Base-by-base conservation (phyloP, 2,888 invertebrate species). In the Listrodromus nycthemerus region DNA sequence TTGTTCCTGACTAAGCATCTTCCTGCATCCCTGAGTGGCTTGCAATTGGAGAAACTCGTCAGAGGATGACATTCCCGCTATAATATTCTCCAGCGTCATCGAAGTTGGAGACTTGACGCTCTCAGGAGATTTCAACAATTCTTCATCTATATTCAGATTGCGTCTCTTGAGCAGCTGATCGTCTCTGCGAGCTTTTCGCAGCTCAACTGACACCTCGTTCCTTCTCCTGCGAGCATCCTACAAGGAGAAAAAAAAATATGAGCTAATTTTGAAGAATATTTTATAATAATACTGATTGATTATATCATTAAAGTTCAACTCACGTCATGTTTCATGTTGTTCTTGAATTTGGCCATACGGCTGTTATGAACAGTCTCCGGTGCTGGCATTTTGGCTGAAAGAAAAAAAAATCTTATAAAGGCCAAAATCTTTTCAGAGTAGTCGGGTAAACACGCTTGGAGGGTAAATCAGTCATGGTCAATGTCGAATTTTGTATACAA, bases 111-210 rank as follows among this genome's bases (percentile, higher is more conserved):
- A 93, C 63, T 88, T 93, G 66, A 93, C 92, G 76, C 67, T 83
- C 63, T 92, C 92, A 0, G 95, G 95, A 1, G 94, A 94, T 33
- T 93, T 93, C 8, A 90, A 85, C 13, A 83, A 21, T 0, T 86
- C 80, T 19, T 95, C 95, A 4, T 94, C 94, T 1, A 95, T 94
- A 0, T 95, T 95, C 87, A 99, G 95, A 88, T 99, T 98, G 78
- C 99, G 95, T 24, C 98, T 95, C 93, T 99, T 99, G 76, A 97
- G 95, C 52, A 99, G 94, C 92, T 98, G 98, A 89, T 99, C 98
- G 93, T 99, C 98, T 88, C 99, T 97, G 79, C 97, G 97, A 21
- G 97, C 97, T 94, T 99, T 99, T 19, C 99, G 95, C 45, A 99
- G 94, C 88, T 99, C 98, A 2, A 99, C 96, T 2, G 97, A 97